Evolutionary conservation across 2,888 invertebrate species (phyloP).

Genomic region (Hemaris fuciformis): DNA sequence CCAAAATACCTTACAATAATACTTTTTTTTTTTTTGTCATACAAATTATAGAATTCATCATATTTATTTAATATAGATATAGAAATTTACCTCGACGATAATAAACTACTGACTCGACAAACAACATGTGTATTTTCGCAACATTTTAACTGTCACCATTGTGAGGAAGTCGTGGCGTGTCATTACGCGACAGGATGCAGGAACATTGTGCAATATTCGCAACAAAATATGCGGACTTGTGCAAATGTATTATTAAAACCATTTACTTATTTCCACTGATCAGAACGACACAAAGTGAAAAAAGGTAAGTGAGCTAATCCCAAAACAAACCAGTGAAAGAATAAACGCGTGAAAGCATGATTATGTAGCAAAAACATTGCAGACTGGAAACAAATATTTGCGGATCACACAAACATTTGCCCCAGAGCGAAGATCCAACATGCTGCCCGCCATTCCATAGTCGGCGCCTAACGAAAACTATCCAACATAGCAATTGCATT

Average conservation of each 20-base stretch:
- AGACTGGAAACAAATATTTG: too few species aligned
- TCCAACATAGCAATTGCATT: too few species aligned
- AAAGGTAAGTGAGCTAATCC: too few species aligned
- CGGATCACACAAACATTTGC: background rate
- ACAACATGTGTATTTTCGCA: background rate
- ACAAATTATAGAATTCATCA: too few species aligned
- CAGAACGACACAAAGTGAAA: background rate
- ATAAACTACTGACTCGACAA: background rate
- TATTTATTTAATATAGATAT: too few species aligned
- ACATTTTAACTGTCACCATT: conserved; percentile 2
- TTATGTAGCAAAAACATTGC: too few species aligned
- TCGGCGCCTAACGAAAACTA: too few species aligned
- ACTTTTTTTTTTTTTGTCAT: too few species aligned
- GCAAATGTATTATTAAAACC: background rate
- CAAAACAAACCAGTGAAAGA: too few species aligned
- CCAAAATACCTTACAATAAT: too few species aligned
- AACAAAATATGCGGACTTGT: conserved; percentile 24
- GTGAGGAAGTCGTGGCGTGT: background rate
- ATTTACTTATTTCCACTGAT: background rate
- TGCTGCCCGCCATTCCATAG: too few species aligned
- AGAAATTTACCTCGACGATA: background rate
- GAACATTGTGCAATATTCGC: conserved; percentile 42
- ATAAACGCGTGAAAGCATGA: too few species aligned
- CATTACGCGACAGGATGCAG: conserved; percentile 39
- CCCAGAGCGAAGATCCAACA: background rate